Base-by-base conservation (phyloP, 2,888 invertebrate genomes). In the Andrena minutula region DNA sequence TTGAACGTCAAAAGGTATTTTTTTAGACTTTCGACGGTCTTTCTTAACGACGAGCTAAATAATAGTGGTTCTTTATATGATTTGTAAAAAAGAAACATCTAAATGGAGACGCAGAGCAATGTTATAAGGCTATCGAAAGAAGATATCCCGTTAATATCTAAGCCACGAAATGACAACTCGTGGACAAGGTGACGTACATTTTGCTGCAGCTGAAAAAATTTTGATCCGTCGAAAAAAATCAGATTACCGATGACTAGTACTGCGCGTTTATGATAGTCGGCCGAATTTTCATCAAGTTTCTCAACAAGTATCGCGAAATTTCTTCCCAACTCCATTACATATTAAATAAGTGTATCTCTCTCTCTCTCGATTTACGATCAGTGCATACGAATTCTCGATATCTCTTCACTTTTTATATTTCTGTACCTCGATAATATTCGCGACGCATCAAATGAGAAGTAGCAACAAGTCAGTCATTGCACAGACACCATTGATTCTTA, bases 131-230 rank as follows among this genome's bases (percentile, higher is more conserved):
- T 95, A 84, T 95, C 95, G 84, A 96, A 95, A 92, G 96, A 97
- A 94, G 96, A 96, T 92, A 96, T 96, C 90, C 96, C 96, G 69
- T 93, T 97, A 90, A 96, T 97, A 92, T 95, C 95, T 89, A 96
- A 96, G 92, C 94, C 96, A 79, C 95, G 94, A 86, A 95, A 94
- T 92, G 95, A 95, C 91, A 95, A 95, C 93, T 95, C 95, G 90
- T 95, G 96, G 94, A 95, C 95, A 93, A 95, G 95, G 95, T 95
- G 94, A 95, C 91, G 94, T 93, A 94, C 88, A 89, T 88, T 74
- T 80, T 65, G 64, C 41, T 58, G 73, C 28, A 35, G 3, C 16
- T 26, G 78, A 16, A 32, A 20, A 23, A 72, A 51, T 12, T 26
- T 64, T 79, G 16, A 3, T 41, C 16, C 23, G 53, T 10, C 2